Percentiles rank a stretch among this genome's conserved stretches.
phyloP scores from a whole-genome alignment of 2,797 vertebrate species.

The Xyrichtys novacula region DNA sequence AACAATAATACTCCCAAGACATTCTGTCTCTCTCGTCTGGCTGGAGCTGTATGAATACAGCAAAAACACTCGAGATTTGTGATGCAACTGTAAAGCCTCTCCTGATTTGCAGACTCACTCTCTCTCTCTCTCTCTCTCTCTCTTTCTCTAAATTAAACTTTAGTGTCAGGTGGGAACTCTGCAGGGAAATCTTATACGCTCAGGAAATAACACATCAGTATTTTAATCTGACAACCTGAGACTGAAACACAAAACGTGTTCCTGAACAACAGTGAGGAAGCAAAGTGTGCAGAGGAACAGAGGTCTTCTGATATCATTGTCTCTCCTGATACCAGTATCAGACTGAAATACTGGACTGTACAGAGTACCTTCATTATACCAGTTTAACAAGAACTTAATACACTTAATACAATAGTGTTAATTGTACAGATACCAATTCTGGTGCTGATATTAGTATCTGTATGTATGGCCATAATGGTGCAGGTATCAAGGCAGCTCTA shows the following conservation, averaged over 20 bases:
- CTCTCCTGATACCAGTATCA: background rate
- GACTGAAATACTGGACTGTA: background rate
- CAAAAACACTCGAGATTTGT: constrained; percentile 29
- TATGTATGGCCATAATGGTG: too few species aligned
- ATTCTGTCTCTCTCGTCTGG: constrained; percentile 11
- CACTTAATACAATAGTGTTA: too few species aligned
- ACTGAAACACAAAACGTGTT: constrained; percentile 19
- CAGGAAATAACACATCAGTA: constrained; percentile 31
- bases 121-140: constrained; percentile 1
- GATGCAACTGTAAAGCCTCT: constrained; percentile 25
- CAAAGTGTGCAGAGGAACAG: background rate
- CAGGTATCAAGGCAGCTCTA: too few species aligned
- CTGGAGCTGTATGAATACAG: constrained; percentile 17
- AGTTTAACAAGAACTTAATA: too few species aligned
- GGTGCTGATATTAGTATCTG: too few species aligned
- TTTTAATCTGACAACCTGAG: constrained; percentile 28
- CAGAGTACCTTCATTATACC: too few species aligned
- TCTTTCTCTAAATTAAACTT: constrained; percentile 43
- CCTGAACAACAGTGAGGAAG: background rate
- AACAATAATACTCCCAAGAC: constrained; percentile 15
- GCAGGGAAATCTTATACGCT: constrained; percentile 37
- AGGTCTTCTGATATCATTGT: background rate
- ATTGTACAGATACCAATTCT: too few species aligned
- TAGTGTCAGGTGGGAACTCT: constrained; percentile 30
- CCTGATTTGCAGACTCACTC: constrained; percentile 24